Evolutionary conservation across 2,113 vertebrate species (phyloP), one percentile per base, ranked within the genome.

Genomic region (Desmodus rotundus): DNA sequence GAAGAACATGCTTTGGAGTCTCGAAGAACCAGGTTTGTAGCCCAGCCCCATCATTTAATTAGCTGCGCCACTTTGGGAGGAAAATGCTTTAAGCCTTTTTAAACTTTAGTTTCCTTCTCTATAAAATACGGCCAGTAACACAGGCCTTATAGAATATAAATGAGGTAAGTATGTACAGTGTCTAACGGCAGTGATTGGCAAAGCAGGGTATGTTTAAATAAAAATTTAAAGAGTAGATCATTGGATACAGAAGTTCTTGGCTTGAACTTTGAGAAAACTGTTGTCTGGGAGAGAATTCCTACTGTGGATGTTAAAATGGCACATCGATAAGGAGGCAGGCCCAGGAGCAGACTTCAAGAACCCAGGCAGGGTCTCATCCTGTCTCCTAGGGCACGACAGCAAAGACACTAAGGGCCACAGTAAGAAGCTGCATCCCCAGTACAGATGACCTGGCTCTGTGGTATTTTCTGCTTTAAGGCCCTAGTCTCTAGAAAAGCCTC

Each of bases 101-200:
- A 24, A 91, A 56, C 14, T 33, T 93, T 47, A 58, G 38, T 31
- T 92, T 90, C 16, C 26, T 89, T 63, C 19, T 89, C n/a, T 92
- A 72, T 67, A 76, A 97, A 95, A 86, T 56, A 45, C 91, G 33
- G 78, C 91, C 38, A 94, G 7, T 50, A 77, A 86, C 3, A 90
- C 4, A 95, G 81, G 77, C 4, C 91, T 65, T 54, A 70, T 0
- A 85, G 47, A 74, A 63, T 83, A 83, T 88, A 91, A 82, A 56
- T 77, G 26, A 91, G 54, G 17, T 84, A 72, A 87, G 68, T 77
- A 87, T 88, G 87, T 85, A 82, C 88, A 58, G 28, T 73, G 56
- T 31, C 20, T n/a, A 94, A 80, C 77, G 36, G 36, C 33, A 84
- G 24, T 22, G 28, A 63, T 86, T 74, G 68, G 73, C 33, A 94